Percentiles rank a stretch among this genome's conserved stretches.
phyloP scores from a whole-genome alignment of 2,113 vertebrate species.

The Scalopus aquaticus region DNA sequence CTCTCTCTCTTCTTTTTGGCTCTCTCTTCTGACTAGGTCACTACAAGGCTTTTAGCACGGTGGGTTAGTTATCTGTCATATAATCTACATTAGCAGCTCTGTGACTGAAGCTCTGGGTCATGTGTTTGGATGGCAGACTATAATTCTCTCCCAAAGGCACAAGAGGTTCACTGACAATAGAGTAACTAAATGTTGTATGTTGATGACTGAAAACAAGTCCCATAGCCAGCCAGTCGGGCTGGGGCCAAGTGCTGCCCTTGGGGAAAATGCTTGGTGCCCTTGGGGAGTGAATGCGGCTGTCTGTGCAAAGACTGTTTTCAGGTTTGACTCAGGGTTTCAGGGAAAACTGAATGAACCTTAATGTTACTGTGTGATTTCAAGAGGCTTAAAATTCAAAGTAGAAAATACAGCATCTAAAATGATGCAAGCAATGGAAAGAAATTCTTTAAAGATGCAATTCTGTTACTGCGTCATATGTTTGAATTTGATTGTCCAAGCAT shows the following conservation, averaged over 20 bases:
- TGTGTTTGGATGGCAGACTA: constrained; percentile 47
- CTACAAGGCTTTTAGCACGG: not conserved
- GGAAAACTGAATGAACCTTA: not conserved
- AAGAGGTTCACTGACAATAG: constrained; percentile 59
- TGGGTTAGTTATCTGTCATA: not conserved
- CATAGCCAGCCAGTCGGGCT: not conserved
- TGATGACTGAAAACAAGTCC: constrained; percentile 45
- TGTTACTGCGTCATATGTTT: not conserved
- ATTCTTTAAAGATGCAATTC: not conserved
- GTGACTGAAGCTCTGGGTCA: constrained; percentile 38
- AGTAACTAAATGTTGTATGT: constrained; percentile 16
- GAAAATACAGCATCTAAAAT: not conserved
- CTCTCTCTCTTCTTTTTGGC: not conserved
- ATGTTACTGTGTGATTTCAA: not conserved
- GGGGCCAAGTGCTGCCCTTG: not conserved
- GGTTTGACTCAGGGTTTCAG: not conserved
- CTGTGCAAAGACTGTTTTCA: not conserved
- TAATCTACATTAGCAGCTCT: constrained; percentile 60
- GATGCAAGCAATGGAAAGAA: not conserved
- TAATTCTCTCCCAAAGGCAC: constrained; percentile 60
- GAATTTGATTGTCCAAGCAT: not conserved
- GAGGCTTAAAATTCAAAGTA: not conserved
- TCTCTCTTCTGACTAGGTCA: not conserved
- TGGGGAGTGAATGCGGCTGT: constrained; percentile 16
- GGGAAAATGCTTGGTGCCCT: constrained; percentile 8